These are phyloP conservation scores for Cygnus olor DNA, from an alignment of 2,797 vertebrate genomes.

Conservation along the genomic window DNA sequence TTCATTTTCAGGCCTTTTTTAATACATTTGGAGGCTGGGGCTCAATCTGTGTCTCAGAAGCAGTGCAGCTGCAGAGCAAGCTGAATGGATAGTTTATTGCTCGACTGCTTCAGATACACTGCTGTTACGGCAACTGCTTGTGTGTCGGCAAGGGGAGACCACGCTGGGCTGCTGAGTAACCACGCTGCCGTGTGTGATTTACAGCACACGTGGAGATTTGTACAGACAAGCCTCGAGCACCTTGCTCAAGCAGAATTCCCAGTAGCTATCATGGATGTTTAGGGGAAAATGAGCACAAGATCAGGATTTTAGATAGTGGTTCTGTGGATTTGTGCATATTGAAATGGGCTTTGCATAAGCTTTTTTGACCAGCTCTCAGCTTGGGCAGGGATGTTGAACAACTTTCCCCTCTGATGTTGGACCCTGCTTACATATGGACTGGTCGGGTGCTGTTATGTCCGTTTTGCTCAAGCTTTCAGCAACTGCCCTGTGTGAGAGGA, in stretches of 20 bases:
- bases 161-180: not conserved
- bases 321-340: not conserved
- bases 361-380: not conserved
- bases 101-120: not conserved
- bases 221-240: not conserved
- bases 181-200: not conserved
- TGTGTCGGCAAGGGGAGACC: not conserved
- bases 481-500: not conserved
- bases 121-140: not conserved
- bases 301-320: not conserved
- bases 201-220: not conserved
- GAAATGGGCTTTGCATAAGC: not conserved
- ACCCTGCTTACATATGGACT: not conserved
- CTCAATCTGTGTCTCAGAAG: not conserved
- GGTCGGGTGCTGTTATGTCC: not conserved
- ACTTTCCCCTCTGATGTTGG: not conserved
- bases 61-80: not conserved
- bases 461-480: not conserved
- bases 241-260: not conserved
- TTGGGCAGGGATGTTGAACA: not conserved
- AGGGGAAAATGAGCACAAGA: not conserved
- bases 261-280: not conserved
- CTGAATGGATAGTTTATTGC: not conserved
- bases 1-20: not conserved
- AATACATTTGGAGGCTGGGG: not conserved